Base-by-base conservation (phyloP, 2,113 vertebrate species). In the Morone chrysops region DNA sequence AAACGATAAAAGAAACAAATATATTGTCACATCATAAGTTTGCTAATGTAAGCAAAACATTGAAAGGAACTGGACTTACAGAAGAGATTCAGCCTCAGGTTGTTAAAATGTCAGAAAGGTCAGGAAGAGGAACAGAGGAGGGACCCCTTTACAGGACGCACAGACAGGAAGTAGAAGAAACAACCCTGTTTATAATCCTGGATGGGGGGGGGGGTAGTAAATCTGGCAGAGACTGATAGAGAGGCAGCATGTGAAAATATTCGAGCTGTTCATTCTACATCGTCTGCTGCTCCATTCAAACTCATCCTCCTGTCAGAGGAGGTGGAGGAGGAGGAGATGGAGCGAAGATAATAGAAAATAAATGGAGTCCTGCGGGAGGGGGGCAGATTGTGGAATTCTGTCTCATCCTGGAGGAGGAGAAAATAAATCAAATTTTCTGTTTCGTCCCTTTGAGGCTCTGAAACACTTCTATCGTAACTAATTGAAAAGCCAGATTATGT, bases 401-500 rank as follows among this genome's bases (percentile, higher is more conserved):
- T 57, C 70, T 59, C 8, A 25, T 54, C 20, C 70, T 1, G 14
- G 2, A 56, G 69, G 53, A 69, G 8, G 36, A 60, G 22, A 50
- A 6, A 56, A 60, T 59, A 59, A 38, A 51, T 51, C 36, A 31
- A 3, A 47, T 68, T 68, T 41, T 50, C 11, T 1, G 31, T n/a
- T 40, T 57, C 4, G 13, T 45, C 13, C 20, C 60, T 3, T 2
- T 41, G n/a, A 67, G 50, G 45, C 43, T 45, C 12, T 62, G 38
- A 69, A 69, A 60, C 47, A 16, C 38, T 47, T 73, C 20, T 13
- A 62, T 41, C 22, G 51, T 65, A 17, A 59, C 51, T 71, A 68
- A 69, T 54, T 68, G 68, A 78, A 53, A 53, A 67, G 70, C 41
- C 36, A 73, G 75, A 56, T 71, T 51, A 31, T 20, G 62, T 68